A percentile compares a stretch with the other conserved stretches of the same genome.
phyloP scores from a whole-genome alignment of 2,888 invertebrate genomes.

The Hyposoter didymator region DNA sequence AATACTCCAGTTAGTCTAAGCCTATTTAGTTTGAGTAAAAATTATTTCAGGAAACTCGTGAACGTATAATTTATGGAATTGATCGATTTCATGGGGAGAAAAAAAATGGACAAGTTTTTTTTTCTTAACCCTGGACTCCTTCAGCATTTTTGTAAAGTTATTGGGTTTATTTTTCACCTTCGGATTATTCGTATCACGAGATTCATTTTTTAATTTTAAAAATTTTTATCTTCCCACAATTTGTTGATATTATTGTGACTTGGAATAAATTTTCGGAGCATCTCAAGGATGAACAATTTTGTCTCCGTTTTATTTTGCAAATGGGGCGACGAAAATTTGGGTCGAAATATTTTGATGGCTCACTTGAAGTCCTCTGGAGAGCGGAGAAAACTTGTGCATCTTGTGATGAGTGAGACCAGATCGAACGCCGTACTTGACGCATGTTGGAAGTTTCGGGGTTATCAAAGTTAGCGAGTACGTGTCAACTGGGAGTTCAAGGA shows the following conservation, averaged over 20 bases:
- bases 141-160: background rate
- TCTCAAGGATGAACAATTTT: background rate
- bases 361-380: slow-evolving; percentile 82
- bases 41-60: too few relatives aligned
- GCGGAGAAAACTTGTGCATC: slow-evolving; percentile 78
- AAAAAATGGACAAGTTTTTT: too few relatives aligned
- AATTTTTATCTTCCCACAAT: background rate
- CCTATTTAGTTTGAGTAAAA: too few relatives aligned
- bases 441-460: slow-evolving; percentile 74
- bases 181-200: background rate
- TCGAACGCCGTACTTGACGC: slow-evolving; percentile 77
- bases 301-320: background rate
- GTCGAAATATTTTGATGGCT: background rate
- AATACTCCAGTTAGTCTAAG: too few relatives aligned
- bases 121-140: background rate
- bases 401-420: slow-evolving; percentile 78
- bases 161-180: background rate
- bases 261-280: background rate
- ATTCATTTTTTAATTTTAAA: background rate
- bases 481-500: slow-evolving; percentile 76
- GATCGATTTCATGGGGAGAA: too few relatives aligned
- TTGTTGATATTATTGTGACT: background rate
- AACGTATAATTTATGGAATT: too few relatives aligned
- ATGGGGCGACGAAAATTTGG: background rate
- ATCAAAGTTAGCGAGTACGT: slow-evolving; percentile 78